These are phyloP conservation scores for Camponotus pennsylvanicus DNA, from an alignment of 1,140 invertebrate species.

Conservation along the genomic window DNA sequence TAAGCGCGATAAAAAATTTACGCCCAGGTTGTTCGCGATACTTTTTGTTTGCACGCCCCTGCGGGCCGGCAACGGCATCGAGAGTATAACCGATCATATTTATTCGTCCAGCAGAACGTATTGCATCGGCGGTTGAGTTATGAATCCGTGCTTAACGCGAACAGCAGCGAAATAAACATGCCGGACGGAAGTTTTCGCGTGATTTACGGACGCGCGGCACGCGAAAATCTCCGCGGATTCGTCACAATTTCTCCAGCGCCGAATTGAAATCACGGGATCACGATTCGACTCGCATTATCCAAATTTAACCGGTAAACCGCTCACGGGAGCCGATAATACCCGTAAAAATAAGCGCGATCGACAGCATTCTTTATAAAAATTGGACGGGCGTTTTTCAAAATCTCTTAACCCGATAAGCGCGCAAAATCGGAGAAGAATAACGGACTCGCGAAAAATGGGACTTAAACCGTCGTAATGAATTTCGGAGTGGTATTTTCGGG, in stretches of 20 bases:
- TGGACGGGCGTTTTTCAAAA: constrained; percentile 10
- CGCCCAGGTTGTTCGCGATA: constrained; percentile 13
- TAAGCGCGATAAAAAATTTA: constrained; percentile 45
- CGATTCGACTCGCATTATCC: background rate
- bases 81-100: constrained; percentile 55
- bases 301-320: background rate
- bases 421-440: constrained; percentile 32
- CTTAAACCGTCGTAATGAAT: constrained; percentile 36
- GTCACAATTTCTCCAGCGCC: background rate
- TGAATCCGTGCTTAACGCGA: constrained; percentile 54
- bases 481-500: constrained; percentile 37
- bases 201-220: constrained; percentile 46
- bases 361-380: constrained; percentile 22
- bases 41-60: constrained; percentile 32
- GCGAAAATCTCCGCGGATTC: constrained; percentile 5
- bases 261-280: constrained; percentile 12
- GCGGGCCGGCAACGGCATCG: constrained; percentile 7
- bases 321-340: background rate
- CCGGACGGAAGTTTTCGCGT: constrained; percentile 51
- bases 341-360: background rate
- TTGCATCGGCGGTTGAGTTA: constrained; percentile 55
- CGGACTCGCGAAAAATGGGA: constrained; percentile 18
- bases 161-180: constrained; percentile 50
- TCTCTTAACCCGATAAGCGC: constrained; percentile 42
- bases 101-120: constrained; percentile 55